phyloP scores from a whole-genome alignment of 2,113 vertebrate species.

The Xyliphius kryptos region DNA sequence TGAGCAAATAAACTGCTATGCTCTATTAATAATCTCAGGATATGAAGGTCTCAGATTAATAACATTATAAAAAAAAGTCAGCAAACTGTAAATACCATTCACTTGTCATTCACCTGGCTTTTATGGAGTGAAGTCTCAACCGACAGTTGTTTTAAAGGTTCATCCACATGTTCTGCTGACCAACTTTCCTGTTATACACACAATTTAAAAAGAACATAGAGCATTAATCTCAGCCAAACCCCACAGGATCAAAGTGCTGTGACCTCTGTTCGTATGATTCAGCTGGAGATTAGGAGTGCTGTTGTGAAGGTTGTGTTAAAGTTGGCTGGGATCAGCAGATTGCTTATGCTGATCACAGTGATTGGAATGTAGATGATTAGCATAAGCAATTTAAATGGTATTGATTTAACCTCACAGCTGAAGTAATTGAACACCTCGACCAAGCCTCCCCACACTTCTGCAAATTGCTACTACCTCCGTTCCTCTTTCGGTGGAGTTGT shows the following conservation, averaged over 20 bases:
- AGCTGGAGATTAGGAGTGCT: conserved; percentile 57
- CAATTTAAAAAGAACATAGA: neutral
- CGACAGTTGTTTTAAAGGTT: conserved; percentile 18
- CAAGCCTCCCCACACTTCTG: conserved; percentile 25
- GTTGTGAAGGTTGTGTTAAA: conserved; percentile 38
- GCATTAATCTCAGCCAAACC: conserved; percentile 1
- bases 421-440: conserved; percentile 86
- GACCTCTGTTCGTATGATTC: conserved; percentile 78
- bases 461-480: neutral
- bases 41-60: too few relatives aligned
- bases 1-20: too few relatives aligned
- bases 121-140: too few relatives aligned
- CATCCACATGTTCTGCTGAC: conserved; percentile 3
- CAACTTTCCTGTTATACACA: neutral
- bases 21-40: too few relatives aligned
- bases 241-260: conserved; percentile 46
- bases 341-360: conserved; percentile 87
- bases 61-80: too few relatives aligned
- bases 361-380: conserved; percentile 88
- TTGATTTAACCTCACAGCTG: conserved; percentile 87
- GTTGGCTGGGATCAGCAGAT: conserved; percentile 85
- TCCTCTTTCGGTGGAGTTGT: conserved; percentile 12
- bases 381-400: conserved; percentile 99
- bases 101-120: too few relatives aligned
- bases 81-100: too few relatives aligned